Evolutionary conservation across 2,113 vertebrate species (phyloP).

Genomic region (Polypterus senegalus): DNA sequence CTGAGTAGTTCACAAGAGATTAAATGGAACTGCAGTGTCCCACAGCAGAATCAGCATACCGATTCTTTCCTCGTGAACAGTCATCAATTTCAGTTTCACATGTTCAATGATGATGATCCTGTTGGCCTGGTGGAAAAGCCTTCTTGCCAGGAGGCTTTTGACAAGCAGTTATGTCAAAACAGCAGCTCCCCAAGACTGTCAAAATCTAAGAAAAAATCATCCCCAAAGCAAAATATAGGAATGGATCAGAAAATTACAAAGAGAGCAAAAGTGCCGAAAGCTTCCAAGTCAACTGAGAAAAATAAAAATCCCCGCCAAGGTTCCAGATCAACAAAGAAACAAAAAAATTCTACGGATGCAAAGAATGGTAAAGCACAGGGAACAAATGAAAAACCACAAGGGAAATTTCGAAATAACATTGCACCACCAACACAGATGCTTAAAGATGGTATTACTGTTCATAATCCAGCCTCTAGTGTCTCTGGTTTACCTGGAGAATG

Average conservation of each 20-base stretch:
- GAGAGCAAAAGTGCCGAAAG: slow-evolving; percentile 76
- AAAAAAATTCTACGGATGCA: slow-evolving; percentile 64
- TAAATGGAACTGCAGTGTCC: slow-evolving; percentile 78
- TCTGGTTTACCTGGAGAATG: slow-evolving; percentile 62
- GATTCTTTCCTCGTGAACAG: slow-evolving; percentile 75
- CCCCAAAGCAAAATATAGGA: slow-evolving; percentile 59
- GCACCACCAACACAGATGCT: slow-evolving; percentile 35
- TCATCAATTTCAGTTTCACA: slow-evolving; percentile 83
- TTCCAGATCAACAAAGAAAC: slow-evolving; percentile 78
- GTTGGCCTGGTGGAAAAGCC: slow-evolving; percentile 65
- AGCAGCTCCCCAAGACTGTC: slow-evolving; percentile 65
- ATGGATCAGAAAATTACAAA: slow-evolving; percentile 73
- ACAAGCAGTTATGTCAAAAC: slow-evolving; percentile 66
- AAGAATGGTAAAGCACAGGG: slow-evolving; percentile 68
- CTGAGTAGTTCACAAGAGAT: slow-evolving; percentile 65
- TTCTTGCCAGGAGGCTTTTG: slow-evolving; percentile 61
- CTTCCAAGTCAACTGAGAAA: slow-evolving; percentile 75
- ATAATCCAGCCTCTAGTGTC: slow-evolving; percentile 30
- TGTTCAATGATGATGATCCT: slow-evolving; percentile 82
- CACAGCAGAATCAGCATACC: slow-evolving; percentile 67
- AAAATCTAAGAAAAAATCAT: slow-evolving; percentile 85
- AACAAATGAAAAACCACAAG: slow-evolving; percentile 30
- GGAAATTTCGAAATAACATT: slow-evolving; percentile 28
- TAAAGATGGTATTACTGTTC: slow-evolving; percentile 36
- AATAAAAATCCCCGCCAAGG: slow-evolving; percentile 74